Evolutionary conservation across 2,888 invertebrate species (phyloP), one percentile per base, ranked within the genome.

Genomic region (Cephus pulcher): DNA sequence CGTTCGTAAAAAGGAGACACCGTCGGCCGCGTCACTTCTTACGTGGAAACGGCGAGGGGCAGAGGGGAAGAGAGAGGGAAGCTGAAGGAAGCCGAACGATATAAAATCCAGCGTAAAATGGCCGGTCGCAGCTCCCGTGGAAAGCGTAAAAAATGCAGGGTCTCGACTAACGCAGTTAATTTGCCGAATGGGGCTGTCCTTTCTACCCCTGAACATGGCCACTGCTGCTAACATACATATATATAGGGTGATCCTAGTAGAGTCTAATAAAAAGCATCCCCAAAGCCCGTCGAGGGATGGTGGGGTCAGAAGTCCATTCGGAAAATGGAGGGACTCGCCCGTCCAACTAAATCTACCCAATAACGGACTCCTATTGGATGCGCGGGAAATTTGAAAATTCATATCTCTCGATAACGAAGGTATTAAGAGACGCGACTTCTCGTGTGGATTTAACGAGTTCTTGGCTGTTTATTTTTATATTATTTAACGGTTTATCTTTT

Each of bases 251-350:
- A 89, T 90, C 87, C 89, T 85, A 85, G 83, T 82, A 84, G 88
- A 89, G 90, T 88, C 91, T 91, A 91, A 91, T 91, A 91, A 91
- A 91, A 91, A 91, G 89, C 90, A 90, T 89, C 89, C 89, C 88
- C 85, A 83, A 56, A 34, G 80, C 79, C 78, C 84, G 85, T 84
- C 86, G 82, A 87, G 84, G 89, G 86, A 88, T 88, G 87, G 89
- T 85, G 86, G 90, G 91, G 91, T 91, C 91, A 91, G 89, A 91
- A 91, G 91, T 91, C 91, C 91, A 91, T 91, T 91, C 90, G 91
- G 90, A 90, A 91, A 91, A 91, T 90, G 90, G 91, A 90, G 89
- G 90, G 90, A 91, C 89, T 80, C 84, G 87, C 84, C 88, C 89
- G 89, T 89, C 90, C 90, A 89, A 91, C 89, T 90, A 90, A 91